Evolutionary conservation across 2,113 vertebrate species (phyloP).

Genomic region (Hippolais icterina): DNA sequence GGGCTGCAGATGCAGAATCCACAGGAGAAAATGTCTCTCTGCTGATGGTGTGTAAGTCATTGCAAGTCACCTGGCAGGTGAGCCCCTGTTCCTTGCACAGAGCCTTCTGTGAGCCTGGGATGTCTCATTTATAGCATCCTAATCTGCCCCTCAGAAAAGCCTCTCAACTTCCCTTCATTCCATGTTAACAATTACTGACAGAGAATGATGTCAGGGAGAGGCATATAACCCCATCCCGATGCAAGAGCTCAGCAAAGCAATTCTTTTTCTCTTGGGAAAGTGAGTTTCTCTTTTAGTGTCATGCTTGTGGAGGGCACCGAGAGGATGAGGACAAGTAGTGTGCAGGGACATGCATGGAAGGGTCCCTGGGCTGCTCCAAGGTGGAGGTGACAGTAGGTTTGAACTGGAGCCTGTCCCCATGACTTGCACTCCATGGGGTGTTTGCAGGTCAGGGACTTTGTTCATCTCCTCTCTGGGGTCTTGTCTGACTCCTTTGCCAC

Average conservation of each 20-base stretch:
- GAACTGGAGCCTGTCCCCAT: not conserved
- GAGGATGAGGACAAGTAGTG: not conserved
- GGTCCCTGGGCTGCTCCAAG: not conserved
- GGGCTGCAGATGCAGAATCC: not conserved
- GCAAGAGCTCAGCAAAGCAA: not conserved
- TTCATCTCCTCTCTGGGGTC: not conserved
- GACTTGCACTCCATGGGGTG: not conserved
- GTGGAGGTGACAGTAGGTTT: not conserved
- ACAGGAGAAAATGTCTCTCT: not conserved
- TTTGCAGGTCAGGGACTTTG: not conserved
- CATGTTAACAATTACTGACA: not conserved
- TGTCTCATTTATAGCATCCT: not conserved
- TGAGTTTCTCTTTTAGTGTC: not conserved
- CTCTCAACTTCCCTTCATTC: not conserved
- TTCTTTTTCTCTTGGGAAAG: not conserved
- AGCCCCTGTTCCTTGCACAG: not conserved
- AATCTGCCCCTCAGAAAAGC: not conserved
- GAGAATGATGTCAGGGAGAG: rapidly evolving
- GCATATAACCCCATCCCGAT: not conserved
- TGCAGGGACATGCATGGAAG: rapidly evolving
- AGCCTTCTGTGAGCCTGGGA: rapidly evolving
- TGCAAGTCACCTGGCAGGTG: rapidly evolving
- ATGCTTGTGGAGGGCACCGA: rapidly evolving
- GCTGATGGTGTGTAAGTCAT: not conserved
- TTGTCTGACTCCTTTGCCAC: not conserved